Evolutionary conservation across 2,797 vertebrate genomes (phyloP).

Genomic region (Phoebastria nigripes): DNA sequence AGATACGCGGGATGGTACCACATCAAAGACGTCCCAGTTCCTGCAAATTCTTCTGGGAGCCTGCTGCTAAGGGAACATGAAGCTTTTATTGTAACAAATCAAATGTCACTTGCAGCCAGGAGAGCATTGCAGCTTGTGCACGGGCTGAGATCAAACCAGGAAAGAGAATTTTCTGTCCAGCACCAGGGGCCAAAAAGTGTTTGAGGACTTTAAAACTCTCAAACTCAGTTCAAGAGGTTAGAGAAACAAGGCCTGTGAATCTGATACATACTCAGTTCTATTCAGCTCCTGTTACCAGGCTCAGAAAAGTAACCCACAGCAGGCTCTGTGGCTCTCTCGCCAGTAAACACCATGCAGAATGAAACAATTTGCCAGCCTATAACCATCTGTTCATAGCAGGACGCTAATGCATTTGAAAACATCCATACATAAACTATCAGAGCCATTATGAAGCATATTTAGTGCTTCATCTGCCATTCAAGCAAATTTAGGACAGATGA

Average conservation of each 20-base stretch:
- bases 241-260: neutral
- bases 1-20: neutral
- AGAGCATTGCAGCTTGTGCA: neutral
- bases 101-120: neutral
- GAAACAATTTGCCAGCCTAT: slow-evolving; percentile 7
- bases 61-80: neutral
- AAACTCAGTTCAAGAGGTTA: neutral
- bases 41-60: neutral
- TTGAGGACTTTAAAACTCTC: neutral
- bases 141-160: neutral
- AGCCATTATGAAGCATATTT: slow-evolving; percentile 35
- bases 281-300: neutral
- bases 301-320: neutral
- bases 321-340: neutral
- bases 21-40: neutral
- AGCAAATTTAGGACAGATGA: slow-evolving; percentile 57
- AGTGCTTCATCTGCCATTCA: slow-evolving; percentile 48
- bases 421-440: neutral
- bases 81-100: neutral
- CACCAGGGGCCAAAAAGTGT: neutral
- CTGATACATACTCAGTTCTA: neutral
- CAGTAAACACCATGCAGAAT: neutral
- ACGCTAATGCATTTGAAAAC: slow-evolving; percentile 34
- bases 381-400: slow-evolving; percentile 49
- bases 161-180: neutral